These are phyloP conservation scores for Megaptera novaeangliae DNA, from an alignment of 2,113 vertebrate species.

Conservation along the genomic window DNA sequence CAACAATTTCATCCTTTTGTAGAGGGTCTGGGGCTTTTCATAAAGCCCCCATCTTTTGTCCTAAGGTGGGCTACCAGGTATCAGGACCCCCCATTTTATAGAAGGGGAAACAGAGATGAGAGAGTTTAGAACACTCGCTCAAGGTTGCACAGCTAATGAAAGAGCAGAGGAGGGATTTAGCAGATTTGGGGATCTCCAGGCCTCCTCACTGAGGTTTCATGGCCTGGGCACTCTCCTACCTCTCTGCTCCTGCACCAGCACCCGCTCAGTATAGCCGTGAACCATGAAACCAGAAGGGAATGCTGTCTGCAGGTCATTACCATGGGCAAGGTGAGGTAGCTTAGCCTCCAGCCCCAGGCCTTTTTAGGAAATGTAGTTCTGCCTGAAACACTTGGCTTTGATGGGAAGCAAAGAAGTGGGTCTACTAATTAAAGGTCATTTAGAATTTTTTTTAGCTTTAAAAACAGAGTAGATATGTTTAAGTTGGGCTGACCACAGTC, in stretches of 20 bases:
- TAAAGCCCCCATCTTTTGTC: neutral
- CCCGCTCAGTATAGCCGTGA: neutral
- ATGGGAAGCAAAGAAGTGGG: constrained; percentile 43
- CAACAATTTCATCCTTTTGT: neutral
- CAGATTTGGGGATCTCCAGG: neutral
- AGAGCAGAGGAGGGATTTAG: neutral
- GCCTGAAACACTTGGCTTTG: constrained; percentile 55
- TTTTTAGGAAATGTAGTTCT: constrained; percentile 54
- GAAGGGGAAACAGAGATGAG: neutral
- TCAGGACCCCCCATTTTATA: neutral
- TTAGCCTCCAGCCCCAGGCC: neutral
- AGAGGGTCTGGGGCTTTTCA: neutral
- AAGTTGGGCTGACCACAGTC: constrained; percentile 46
- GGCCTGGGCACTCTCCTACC: fast-evolving
- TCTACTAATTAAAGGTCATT: constrained; percentile 70
- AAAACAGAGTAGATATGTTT: constrained; percentile 61
- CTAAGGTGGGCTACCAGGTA: neutral
- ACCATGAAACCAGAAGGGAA: neutral
- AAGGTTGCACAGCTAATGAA: neutral
- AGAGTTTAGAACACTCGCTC: neutral
- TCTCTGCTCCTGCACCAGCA: neutral
- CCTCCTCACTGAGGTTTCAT: neutral
- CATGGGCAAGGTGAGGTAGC: neutral
- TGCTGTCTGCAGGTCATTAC: neutral
- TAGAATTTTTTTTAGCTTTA: constrained; percentile 55